Conservation (phyloP, 2,797 vertebrate genomes). For the Gila robusta region DNA sequence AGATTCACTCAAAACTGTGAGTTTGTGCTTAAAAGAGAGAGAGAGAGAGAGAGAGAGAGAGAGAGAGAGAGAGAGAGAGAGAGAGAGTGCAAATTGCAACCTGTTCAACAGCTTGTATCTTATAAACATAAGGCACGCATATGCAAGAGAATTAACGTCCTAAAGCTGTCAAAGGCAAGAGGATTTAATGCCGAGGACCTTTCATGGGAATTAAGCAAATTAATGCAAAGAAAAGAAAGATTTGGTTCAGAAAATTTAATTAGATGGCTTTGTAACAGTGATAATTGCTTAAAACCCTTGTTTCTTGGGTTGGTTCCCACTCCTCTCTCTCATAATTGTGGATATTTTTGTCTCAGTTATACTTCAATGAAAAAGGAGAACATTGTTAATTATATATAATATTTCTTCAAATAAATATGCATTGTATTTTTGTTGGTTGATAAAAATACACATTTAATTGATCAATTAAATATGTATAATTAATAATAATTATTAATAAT, state of each 20-base stretch:
- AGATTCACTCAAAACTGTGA: constrained; percentile 3
- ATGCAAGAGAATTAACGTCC: constrained; percentile 82
- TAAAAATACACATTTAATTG: background rate
- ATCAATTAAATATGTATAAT: background rate
- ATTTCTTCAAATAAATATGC: background rate
- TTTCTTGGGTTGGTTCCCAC: background rate
- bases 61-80: constrained; percentile 29
- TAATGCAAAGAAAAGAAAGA: constrained; percentile 81
- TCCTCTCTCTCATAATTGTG: background rate
- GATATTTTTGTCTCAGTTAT: background rate
- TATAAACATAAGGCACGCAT: constrained; percentile 70
- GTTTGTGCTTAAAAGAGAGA: constrained; percentile 53
- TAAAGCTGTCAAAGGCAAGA: constrained; percentile 83
- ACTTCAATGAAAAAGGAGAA: background rate
- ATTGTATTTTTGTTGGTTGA: background rate
- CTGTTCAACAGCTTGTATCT: constrained; percentile 41
- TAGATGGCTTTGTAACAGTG: constrained; percentile 73
- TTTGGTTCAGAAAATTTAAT: constrained; percentile 78
- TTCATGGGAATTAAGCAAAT: constrained; percentile 84
- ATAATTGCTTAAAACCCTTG: constrained; percentile 30
- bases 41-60: constrained; percentile 32
- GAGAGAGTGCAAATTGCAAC: constrained; percentile 47
- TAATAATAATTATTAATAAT: background rate
- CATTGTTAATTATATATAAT: background rate
- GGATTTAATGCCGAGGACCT: constrained; percentile 79